Percentiles rank a stretch among this genome's conserved stretches.
These are phyloP conservation scores for Zophobas atratus DNA, from an alignment of 1,140 invertebrate genomes.

Conservation along the genomic window DNA sequence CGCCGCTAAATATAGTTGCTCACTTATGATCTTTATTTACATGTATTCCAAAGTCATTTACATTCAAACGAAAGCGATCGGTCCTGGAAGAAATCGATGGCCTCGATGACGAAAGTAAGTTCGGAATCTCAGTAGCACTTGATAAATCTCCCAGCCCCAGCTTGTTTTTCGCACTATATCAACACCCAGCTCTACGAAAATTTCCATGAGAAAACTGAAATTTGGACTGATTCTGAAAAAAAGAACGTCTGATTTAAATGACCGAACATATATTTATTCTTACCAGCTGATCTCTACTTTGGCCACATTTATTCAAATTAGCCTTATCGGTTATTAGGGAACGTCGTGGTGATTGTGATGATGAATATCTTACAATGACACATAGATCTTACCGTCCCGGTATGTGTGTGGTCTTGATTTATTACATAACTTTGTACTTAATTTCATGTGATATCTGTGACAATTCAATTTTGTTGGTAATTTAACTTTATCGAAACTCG, in stretches of 20 bases:
- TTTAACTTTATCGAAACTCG: not conserved
- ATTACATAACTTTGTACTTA: slow-evolving; percentile 35
- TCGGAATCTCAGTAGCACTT: slow-evolving; percentile 55
- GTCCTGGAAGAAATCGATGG: slow-evolving; percentile 55
- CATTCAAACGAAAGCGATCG: slow-evolving; percentile 48
- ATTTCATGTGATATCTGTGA: slow-evolving; percentile 12
- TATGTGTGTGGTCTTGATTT: slow-evolving; percentile 44
- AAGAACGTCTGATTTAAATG: slow-evolving; percentile 1
- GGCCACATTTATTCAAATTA: slow-evolving; percentile 12
- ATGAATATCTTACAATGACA: slow-evolving; percentile 15
- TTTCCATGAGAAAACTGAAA: slow-evolving; percentile 56
- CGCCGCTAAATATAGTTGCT: no score
- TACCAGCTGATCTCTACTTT: slow-evolving; percentile 7
- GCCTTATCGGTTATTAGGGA: slow-evolving; percentile 20
- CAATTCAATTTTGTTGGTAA: slow-evolving; percentile 26
- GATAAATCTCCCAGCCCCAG: slow-evolving; percentile 61
- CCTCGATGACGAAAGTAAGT: slow-evolving; percentile 59
- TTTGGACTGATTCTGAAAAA: slow-evolving; percentile 26
- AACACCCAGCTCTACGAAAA: slow-evolving; percentile 60
- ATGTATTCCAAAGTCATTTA: not conserved
- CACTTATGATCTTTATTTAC: no score
- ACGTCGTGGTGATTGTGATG: slow-evolving; percentile 17
- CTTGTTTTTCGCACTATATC: slow-evolving; percentile 56
- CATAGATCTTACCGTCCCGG: slow-evolving; percentile 22
- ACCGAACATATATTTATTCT: not conserved